Percentiles rank a stretch among this genome's conserved stretches.
Evolutionary conservation across 2,888 invertebrate species (phyloP).

Genomic region (Dorcus hopei): DNA sequence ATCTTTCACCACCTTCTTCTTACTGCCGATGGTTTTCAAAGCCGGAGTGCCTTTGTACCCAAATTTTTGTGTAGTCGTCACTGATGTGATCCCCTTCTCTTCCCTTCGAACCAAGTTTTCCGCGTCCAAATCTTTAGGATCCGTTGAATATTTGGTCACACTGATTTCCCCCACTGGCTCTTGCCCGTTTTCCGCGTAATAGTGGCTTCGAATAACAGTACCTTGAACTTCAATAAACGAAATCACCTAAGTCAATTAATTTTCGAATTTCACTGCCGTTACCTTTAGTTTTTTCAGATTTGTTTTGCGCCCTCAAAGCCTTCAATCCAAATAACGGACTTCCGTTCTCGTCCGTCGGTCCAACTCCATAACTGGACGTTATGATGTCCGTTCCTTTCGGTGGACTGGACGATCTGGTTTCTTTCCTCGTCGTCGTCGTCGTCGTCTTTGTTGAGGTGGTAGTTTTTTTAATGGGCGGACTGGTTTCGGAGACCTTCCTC

Average conservation of each 20-base stretch:
- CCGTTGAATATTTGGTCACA: conserved; percentile 67
- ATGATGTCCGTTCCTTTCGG: conserved; percentile 59
- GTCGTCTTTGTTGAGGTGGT: conserved; percentile 21
- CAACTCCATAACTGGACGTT: conserved; percentile 79
- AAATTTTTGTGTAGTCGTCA: conserved; percentile 48
- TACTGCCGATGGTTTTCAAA: conserved; percentile 35
- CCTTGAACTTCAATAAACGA: conserved; percentile 62
- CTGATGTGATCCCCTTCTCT: conserved; percentile 37
- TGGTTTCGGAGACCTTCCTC: conserved; percentile 51
- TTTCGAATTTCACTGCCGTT: background rate
- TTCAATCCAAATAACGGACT: conserved; percentile 75
- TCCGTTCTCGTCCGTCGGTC: conserved; percentile 78
- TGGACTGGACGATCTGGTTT: conserved; percentile 33
- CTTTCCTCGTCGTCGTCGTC: conserved; percentile 24
- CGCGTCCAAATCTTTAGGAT: conserved; percentile 55
- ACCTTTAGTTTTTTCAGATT: conserved; percentile 48
- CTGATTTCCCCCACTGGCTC: conserved; percentile 68
- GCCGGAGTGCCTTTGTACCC: conserved; percentile 44
- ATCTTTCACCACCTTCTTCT: conserved; percentile 20
- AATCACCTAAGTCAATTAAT: background rate
- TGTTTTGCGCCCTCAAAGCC: conserved; percentile 62
- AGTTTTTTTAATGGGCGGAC: conserved; percentile 23
- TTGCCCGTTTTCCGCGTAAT: conserved; percentile 66
- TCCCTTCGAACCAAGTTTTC: conserved; percentile 27
- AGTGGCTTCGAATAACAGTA: conserved; percentile 66